A percentile compares a stretch with the other conserved stretches of the same genome.
Evolutionary conservation across 2,113 vertebrate species (phyloP).

Genomic region (Cheilinus undulatus): DNA sequence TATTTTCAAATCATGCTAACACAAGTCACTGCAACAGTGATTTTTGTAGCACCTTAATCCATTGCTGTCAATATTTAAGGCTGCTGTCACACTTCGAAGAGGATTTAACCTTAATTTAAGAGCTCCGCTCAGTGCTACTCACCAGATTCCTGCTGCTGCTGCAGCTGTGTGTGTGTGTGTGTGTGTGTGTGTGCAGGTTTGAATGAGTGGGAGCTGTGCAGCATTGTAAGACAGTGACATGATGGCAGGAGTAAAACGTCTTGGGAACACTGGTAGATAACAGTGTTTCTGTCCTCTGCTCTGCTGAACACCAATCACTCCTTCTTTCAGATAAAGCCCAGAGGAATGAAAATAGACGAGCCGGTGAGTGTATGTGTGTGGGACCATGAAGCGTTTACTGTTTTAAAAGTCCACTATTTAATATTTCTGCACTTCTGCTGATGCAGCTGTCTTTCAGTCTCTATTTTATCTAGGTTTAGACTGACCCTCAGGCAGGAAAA

Average conservation of each 20-base stretch:
- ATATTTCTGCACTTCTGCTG: slow-evolving; percentile 54
- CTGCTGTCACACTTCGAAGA: slow-evolving; percentile 27
- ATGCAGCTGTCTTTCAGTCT: slow-evolving; percentile 70
- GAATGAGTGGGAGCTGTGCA: not conserved
- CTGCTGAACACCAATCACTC: slow-evolving; percentile 77
- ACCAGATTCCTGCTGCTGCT: slow-evolving; percentile 15
- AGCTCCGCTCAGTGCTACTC: slow-evolving; percentile 36
- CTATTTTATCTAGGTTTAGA: slow-evolving; percentile 46
- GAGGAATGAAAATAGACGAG: slow-evolving; percentile 62
- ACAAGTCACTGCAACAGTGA: too few relatives aligned
- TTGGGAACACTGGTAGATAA: slow-evolving; percentile 73
- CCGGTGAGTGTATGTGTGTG: slow-evolving; percentile 9
- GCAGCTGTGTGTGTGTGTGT: slow-evolving; percentile 13
- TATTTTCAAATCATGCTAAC: too few relatives aligned
- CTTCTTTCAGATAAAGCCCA: slow-evolving; percentile 67
- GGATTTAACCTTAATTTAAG: slow-evolving; percentile 48
- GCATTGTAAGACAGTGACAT: slow-evolving; percentile 22
- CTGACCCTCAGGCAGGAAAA: slow-evolving; percentile 36
- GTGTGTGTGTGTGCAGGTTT: slow-evolving; percentile 26
- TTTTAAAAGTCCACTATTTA: slow-evolving; percentile 44
- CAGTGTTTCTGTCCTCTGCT: slow-evolving; percentile 71
- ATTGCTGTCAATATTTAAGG: too few relatives aligned
- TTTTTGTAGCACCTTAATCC: too few relatives aligned
- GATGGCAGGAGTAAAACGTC: slow-evolving; percentile 45
- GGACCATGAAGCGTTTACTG: slow-evolving; percentile 44